Base-by-base conservation (phyloP, 1,140 invertebrate species). In the Drosophila virilis region DNA sequence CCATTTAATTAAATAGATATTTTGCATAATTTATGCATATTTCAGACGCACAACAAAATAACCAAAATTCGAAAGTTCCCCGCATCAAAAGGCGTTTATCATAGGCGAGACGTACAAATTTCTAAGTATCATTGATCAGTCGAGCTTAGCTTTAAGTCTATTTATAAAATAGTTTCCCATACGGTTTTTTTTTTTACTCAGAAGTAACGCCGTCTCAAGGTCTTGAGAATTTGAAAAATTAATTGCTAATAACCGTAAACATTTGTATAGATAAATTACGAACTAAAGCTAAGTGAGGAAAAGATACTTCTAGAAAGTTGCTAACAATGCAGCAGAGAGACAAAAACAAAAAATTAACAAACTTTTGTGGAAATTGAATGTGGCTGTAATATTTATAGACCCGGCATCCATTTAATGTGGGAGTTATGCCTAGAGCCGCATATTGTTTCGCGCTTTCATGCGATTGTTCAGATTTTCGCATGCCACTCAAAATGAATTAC, bases 381-480 rank as follows among this genome's bases (percentile, higher is more conserved):
- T 42, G 52, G 13, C 43, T 52, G 13, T 52, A 54, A 78, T 48
- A 48, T 68, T 67, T 78, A 51, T 43, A 51, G 28, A 59, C 45
- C 42, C 38, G 59, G 37, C 54, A 72, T 61, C 67, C 22, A 65
- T 67, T 67, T 68, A 38, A 60, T 61, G 42, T 70, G 59, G 40
- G 58, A 64, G 59, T 38, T 64, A 37, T 45, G 33, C 33, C 45
- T 13, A 28, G 17, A 8, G 12, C 10, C 9, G 32, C 40, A 68
- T 45, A 52, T 66, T 60, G 71, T 68, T 35, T 22, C 28, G 40
- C 8, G 33, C 37, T 45, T 45, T n/a, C 33, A 13, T 74, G 78
- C 79, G 82, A 81, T 77, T 78, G 78, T 74, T 59, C 32, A 46
- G 42, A 48, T 62, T 69, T 81, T 81, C 79, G 62, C 79, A 81